Conservation (phyloP, 2,113 vertebrate genomes). For the Hippolais icterina region DNA sequence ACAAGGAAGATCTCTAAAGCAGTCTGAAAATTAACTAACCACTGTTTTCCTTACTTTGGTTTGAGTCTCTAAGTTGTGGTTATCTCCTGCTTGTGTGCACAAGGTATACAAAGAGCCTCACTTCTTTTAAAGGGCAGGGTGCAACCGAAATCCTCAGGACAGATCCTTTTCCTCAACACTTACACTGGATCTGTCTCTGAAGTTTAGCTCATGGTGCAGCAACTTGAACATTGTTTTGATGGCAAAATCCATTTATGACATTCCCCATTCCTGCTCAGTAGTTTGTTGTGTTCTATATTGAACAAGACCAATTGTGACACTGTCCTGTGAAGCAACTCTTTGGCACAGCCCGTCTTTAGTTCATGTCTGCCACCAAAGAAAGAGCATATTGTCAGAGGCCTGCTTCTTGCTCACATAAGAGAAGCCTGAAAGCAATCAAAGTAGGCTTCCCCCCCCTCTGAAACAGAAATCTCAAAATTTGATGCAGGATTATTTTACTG, state of each 20-base stretch:
- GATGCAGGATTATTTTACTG: neutral
- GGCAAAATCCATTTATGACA: neutral
- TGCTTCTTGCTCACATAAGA: neutral
- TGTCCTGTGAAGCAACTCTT: neutral
- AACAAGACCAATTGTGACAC: neutral
- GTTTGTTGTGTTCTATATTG: neutral
- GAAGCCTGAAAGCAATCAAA: neutral
- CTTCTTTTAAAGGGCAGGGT: neutral
- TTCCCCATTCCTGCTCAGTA: neutral
- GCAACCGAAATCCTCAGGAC: neutral
- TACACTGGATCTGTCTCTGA: neutral
- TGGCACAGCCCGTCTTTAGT: neutral
- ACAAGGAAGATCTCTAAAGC: neutral
- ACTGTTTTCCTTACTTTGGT: neutral
- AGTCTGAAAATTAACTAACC: neutral
- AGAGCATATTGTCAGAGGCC: neutral
- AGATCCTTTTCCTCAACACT: neutral
- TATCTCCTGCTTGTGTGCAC: neutral
- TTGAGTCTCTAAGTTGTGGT: neutral
- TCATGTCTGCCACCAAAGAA: neutral
- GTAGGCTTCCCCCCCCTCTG: neutral
- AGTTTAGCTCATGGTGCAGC: neutral
- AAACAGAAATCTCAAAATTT: neutral
- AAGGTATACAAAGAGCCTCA: neutral
- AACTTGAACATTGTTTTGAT: neutral